Evolutionary conservation across 2,113 vertebrate genomes (phyloP), one percentile per base, ranked within the genome.

Genomic region (Pristiophorus japonicus): DNA sequence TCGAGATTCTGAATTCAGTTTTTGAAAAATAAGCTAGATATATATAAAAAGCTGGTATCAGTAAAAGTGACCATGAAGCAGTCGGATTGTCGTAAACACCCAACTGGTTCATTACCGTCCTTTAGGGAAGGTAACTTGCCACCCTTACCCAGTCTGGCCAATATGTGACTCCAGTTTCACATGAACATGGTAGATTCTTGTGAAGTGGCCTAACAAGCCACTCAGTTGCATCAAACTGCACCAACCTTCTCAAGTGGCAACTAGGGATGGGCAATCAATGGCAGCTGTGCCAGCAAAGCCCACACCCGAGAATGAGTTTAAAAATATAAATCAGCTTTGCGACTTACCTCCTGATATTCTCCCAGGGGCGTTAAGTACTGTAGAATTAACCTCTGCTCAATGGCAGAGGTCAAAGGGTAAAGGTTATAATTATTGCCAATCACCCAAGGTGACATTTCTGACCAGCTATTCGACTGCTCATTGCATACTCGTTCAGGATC

Each of bases 391-490:
- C 99, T 98, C 97, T 99, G 99, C 96, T 99, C 99, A 85, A 99
- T 99, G 96, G 98, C 99, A 0, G 99, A 97, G 96, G 99, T 99
- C 96, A 99, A 98, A 84, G 99, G 99, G 95, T 97, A 98, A 96
- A 99, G 98, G 7, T 98, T 99, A 65, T 99, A 99, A 97, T 98
- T 99, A 97, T 99, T 99, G 96, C 99, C 99, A 96, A 99, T 99
- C 96, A 99, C 99, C 99, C 99, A 99, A 0, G 99, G 98, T 96
- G 99, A 99, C 99, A 98, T 99, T 97, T 99, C 99, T 88, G 99
- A 99, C 99, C 99, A 99, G 98, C 99, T 99, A 96, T 99, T 99
- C 96, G 99, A 99, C n/a, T 99, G 98, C 96, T 99, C 99, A 30
- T 98, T 98, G 96, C 99, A 98, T 92, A 97, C 97, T 88, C 98